Evolutionary conservation across 64 coral and sea anemone species (phyloP).

Genomic region (Pocillopora damicornis): DNA sequence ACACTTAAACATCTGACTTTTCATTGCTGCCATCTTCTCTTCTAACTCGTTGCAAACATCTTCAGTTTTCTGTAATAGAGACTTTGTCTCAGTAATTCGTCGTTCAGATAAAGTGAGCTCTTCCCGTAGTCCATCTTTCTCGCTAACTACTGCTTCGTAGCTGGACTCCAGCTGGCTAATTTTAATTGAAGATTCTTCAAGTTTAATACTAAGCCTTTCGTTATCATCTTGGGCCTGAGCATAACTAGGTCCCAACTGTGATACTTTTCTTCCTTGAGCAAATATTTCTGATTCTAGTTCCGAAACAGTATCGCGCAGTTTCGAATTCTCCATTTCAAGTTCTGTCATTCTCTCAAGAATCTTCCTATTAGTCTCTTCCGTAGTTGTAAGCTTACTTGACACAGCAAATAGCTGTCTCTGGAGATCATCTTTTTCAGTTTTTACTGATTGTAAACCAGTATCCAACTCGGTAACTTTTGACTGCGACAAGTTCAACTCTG

Average conservation of each 20-base stretch:
- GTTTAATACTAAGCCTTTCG: conserved; percentile 51
- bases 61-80: conserved; percentile 67
- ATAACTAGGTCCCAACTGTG: conserved; percentile 53
- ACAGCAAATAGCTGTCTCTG: conserved; percentile 58
- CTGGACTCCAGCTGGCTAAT: conserved; percentile 67
- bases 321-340: conserved; percentile 53
- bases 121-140: conserved; percentile 68
- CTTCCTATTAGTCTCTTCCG: conserved; percentile 57
- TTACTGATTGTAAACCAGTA: conserved; percentile 22
- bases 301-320: conserved; percentile 41
- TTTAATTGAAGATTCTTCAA: conserved; percentile 60
- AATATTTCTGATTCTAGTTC: conserved; percentile 66
- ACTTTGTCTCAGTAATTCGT: conserved; percentile 57
- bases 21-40: conserved; percentile 44
- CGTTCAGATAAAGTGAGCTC: conserved; percentile 66
- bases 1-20: conserved; percentile 49
- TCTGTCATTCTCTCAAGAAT: conserved; percentile 60
- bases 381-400: conserved; percentile 59
- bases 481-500: conserved; percentile 47
- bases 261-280: conserved; percentile 47
- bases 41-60: conserved; percentile 65
- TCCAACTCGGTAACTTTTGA: conserved; percentile 54
- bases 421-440: conserved; percentile 58
- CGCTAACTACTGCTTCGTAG: conserved; percentile 57
- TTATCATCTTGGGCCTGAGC: conserved; percentile 42